A percentile compares a stretch with the other conserved stretches of the same genome.
Evolutionary conservation across 2,797 vertebrate genomes (phyloP).

Genomic region (Scolopax bukidnonensis): DNA sequence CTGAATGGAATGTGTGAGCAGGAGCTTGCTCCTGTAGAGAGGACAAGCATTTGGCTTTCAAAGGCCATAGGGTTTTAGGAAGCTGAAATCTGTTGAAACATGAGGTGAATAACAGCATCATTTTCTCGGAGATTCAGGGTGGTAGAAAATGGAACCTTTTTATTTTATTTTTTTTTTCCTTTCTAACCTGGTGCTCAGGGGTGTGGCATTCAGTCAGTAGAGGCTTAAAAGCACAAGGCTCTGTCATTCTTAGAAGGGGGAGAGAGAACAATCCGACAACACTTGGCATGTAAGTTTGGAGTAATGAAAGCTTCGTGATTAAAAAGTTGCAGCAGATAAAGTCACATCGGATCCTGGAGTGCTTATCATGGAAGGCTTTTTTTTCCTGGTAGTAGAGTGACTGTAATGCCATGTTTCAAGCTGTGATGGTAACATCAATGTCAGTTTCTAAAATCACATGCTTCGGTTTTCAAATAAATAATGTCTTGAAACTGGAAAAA

Average conservation of each 20-base stretch:
- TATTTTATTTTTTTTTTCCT: neutral
- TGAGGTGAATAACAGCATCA: accelerated
- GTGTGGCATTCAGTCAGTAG: neutral
- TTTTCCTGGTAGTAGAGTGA: neutral
- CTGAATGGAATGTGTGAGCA: neutral
- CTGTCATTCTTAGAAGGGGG: neutral
- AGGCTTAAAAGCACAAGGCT: neutral
- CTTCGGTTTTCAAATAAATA: neutral
- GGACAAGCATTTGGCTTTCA: neutral
- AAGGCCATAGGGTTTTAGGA: neutral
- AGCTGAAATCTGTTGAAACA: neutral
- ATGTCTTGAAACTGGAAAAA: neutral
- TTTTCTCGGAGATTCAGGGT: neutral
- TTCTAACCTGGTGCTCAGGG: neutral
- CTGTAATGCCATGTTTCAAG: neutral
- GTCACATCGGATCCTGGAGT: neutral
- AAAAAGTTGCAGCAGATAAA: neutral
- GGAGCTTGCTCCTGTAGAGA: neutral
- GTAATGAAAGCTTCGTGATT: neutral
- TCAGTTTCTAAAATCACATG: accelerated
- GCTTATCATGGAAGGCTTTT: neutral
- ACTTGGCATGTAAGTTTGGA: neutral
- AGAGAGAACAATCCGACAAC: neutral
- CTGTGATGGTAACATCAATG: neutral
- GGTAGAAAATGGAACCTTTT: neutral